Evolutionary conservation across 2,797 vertebrate species (phyloP), one percentile per base, ranked within the genome.

Genomic region (Sebastes elongatus): DNA sequence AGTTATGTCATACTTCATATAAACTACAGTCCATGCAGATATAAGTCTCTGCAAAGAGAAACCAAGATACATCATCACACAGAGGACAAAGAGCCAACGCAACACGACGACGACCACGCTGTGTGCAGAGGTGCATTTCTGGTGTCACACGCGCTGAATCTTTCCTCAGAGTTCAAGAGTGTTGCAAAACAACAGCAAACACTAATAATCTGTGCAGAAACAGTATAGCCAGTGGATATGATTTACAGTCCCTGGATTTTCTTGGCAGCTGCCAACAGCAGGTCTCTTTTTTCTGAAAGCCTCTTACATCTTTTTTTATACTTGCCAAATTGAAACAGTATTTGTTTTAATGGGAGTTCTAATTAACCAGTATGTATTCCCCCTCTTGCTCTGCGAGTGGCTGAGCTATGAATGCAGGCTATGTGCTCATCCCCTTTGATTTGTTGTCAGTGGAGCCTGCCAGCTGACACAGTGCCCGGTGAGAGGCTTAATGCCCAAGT

Each of bases 341-440:
- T 95, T 94, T 94, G 94, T 94, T 96, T 96, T 96, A 96, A 96
- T 95, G 93, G 93, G 92, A 95, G 91, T 94, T 95, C 94, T 96
- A 95, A 96, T 95, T 96, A 96, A 96, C 93, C 93, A 94, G 89
- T 93, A 89, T 93, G 92, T 93, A 90, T 93, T 90, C 93, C 93
- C 93, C 91, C 90, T 91, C 93, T 93, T 90, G 91, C 92, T 86
- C 90, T 85, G 88, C 79, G 88, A 92, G 94, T 90, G 91, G 93
- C 89, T 90, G 92, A 90, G 94, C 92, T 87, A 67, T 94, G 93
- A 95, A 95, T 95, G 93, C 94, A 90, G 94, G 93, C 91, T 82
- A 93, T 95, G 92, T 89, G 94, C 93, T 96, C 94, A 94, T 95
- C 94, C 94, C 79, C 93, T 96, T 95, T 96, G 94, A 95, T 94